These are phyloP conservation scores for Linnaemya tessellans DNA, from an alignment of 2,888 invertebrate species.

Conservation along the genomic window DNA sequence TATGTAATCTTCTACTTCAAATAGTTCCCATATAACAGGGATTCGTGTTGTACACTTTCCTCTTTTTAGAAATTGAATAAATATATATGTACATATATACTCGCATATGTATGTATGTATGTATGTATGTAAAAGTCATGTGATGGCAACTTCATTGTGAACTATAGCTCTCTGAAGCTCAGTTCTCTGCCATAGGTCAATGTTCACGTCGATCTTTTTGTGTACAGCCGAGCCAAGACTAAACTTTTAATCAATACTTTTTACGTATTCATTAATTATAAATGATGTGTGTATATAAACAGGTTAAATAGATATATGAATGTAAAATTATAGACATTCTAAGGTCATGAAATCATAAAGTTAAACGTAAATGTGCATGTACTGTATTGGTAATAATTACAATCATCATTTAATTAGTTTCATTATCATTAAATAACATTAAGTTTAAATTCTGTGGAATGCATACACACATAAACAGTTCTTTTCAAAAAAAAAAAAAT, in stretches of 20 bases:
- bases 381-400: constrained; percentile 10
- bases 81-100: too few relatives aligned
- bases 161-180: too few relatives aligned
- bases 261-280: too few relatives aligned
- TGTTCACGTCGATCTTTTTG: too few relatives aligned
- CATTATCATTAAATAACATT: constrained; percentile 10
- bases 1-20: too few relatives aligned
- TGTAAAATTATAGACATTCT: constrained; percentile 26
- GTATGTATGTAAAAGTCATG: background rate
- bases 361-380: constrained; percentile 8
- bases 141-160: background rate
- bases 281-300: too few relatives aligned
- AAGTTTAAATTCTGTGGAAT: background rate
- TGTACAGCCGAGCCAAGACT: background rate
- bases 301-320: too few relatives aligned
- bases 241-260: background rate
- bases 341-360: constrained; percentile 35
- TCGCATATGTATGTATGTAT: background rate
- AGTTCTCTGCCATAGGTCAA: too few relatives aligned
- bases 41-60: too few relatives aligned
- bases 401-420: constrained; percentile 43
- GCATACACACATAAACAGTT: constrained; percentile 11
- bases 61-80: too few relatives aligned
- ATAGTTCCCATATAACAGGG: too few relatives aligned
- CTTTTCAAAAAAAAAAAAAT: background rate